These are phyloP conservation scores for Ceratotherium simum DNA, from an alignment of 2,113 vertebrate genomes.

Conservation along the genomic window DNA sequence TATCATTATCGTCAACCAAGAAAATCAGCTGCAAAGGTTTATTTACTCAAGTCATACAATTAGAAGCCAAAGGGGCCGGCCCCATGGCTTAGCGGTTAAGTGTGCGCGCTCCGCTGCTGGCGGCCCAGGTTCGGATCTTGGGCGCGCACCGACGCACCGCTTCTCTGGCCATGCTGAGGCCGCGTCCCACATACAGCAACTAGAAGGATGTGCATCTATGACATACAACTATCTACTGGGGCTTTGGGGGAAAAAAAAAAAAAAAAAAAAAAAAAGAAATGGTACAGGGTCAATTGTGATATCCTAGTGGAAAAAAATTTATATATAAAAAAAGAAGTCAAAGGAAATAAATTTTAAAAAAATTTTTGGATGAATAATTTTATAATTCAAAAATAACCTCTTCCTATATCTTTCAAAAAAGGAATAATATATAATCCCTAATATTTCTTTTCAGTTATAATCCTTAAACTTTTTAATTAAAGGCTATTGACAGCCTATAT, in stretches of 20 bases:
- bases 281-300: too few species aligned
- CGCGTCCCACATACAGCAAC: too few species aligned
- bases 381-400: conserved; percentile 35
- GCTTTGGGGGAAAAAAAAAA: too few species aligned
- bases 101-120: too few species aligned
- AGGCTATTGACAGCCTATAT: neutral
- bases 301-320: too few species aligned
- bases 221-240: too few species aligned
- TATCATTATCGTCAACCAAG: conserved; percentile 26
- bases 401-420: conserved; percentile 13
- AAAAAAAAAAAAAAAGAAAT: too few species aligned
- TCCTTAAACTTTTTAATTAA: conserved; percentile 26
- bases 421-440: neutral
- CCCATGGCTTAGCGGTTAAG: too few species aligned
- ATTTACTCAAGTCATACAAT: neutral
- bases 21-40: conserved; percentile 30
- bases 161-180: too few species aligned
- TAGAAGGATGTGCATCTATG: too few species aligned
- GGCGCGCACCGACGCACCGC: too few species aligned
- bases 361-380: neutral
- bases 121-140: too few species aligned
- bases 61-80: neutral
- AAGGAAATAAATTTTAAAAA: neutral
- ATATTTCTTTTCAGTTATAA: conserved; percentile 16
- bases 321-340: neutral